Percentiles rank a stretch among this genome's conserved stretches.
phyloP scores from a whole-genome alignment of 2,888 invertebrate genomes.

The Elgonia sp. region DNA sequence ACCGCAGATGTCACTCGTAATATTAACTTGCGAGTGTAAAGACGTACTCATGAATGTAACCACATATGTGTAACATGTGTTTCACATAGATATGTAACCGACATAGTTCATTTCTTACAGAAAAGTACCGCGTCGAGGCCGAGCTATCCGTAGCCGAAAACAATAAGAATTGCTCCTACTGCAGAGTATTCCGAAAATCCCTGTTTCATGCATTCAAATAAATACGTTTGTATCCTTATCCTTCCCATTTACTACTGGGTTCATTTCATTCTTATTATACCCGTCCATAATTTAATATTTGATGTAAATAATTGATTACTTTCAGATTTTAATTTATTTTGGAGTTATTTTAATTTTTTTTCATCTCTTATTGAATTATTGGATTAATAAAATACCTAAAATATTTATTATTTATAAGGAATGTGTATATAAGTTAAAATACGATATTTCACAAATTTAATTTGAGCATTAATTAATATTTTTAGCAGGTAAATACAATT shows the following conservation, averaged over 20 bases:
- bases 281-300: too few relatives aligned
- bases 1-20: slow-evolving; percentile 17
- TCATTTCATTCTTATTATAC: too few relatives aligned
- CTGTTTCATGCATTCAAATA: slow-evolving; percentile 68
- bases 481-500: too few relatives aligned
- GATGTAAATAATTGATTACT: too few relatives aligned
- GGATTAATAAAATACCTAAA: too few relatives aligned
- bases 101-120: slow-evolving; percentile 80
- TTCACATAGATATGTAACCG: slow-evolving; percentile 48
- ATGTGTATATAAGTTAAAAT: too few relatives aligned
- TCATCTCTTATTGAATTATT: too few relatives aligned
- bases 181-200: slow-evolving; percentile 71
- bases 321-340: too few relatives aligned
- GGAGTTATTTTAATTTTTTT: too few relatives aligned
- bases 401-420: too few relatives aligned
- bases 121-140: slow-evolving; percentile 81
- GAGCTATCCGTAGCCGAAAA: slow-evolving; percentile 84
- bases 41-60: slow-evolving; percentile 1
- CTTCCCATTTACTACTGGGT: slow-evolving; percentile 62
- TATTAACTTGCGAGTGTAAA: slow-evolving; percentile 19
- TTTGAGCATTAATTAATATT: too few relatives aligned
- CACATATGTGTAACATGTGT: slow-evolving; percentile 25
- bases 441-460: too few relatives aligned
- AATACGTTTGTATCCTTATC: slow-evolving; percentile 75
- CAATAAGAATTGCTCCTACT: slow-evolving; percentile 78